Evolutionary conservation across 2,113 vertebrate species (phyloP).

Genomic region (Myrmecobius fasciatus): DNA sequence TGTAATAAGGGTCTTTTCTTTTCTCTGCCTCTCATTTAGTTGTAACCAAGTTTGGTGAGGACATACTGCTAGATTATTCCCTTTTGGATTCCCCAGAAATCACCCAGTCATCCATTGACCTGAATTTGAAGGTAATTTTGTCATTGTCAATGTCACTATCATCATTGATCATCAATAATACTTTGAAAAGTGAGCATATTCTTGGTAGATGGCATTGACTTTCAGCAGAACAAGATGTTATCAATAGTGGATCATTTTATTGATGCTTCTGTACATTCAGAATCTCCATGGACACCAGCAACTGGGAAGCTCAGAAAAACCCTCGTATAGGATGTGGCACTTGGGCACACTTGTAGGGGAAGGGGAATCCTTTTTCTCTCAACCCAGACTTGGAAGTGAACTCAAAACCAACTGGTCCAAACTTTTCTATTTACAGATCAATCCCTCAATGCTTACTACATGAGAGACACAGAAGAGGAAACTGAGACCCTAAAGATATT

Average conservation of each 20-base stretch:
- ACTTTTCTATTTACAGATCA: not conserved
- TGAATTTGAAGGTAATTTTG: conserved; percentile 83
- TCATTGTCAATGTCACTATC: not conserved
- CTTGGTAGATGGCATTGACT: not conserved
- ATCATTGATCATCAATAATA: not conserved
- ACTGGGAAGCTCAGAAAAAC: not conserved
- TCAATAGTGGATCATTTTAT: not conserved
- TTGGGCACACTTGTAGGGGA: not conserved
- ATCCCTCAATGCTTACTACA: not conserved
- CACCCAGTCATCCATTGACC: conserved; percentile 78
- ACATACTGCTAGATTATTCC: conserved; percentile 81
- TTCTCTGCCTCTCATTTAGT: conserved; percentile 71
- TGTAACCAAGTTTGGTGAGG: conserved; percentile 80
- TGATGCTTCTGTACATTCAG: not conserved
- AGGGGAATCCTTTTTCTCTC: not conserved
- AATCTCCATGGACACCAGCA: not conserved
- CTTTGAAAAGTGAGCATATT: not conserved
- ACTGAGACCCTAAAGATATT: not conserved
- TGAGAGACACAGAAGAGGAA: not conserved
- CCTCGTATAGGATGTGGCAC: not conserved
- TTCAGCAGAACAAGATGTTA: not conserved
- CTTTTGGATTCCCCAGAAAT: conserved; percentile 77
- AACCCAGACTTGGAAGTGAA: not conserved
- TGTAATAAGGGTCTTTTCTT: conserved; percentile 62
- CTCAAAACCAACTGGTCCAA: not conserved